Percentiles rank a stretch among this genome's conserved stretches.
Conservation (phyloP, 2,888 invertebrate genomes). For the Punctoribates punctum region DNA sequence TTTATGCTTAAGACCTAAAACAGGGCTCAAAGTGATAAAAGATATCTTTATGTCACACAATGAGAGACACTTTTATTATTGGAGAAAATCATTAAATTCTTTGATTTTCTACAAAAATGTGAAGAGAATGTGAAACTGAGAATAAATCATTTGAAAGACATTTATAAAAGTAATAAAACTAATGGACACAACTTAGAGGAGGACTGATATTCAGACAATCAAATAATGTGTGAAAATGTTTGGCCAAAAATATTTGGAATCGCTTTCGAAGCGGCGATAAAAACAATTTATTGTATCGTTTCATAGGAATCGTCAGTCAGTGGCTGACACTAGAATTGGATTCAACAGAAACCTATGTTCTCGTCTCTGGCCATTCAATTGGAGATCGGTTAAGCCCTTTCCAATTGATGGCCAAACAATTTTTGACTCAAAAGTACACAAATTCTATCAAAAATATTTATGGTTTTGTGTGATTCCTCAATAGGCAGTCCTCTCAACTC, state of each 20-base stretch:
- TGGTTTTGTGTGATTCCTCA: neutral
- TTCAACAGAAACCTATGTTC: neutral
- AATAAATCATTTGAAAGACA: neutral
- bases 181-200: neutral
- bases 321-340: neutral
- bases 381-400: neutral
- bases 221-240: conserved; percentile 13
- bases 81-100: neutral
- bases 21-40: neutral
- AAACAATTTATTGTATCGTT: conserved; percentile 23
- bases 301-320: neutral
- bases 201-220: conserved; percentile 15
- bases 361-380: conserved; percentile 5
- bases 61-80: neutral
- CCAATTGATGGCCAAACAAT: neutral
- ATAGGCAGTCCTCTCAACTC: neutral
- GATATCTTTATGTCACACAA: neutral
- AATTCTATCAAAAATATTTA: neutral
- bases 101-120: neutral
- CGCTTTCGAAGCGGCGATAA: neutral
- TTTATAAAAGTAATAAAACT: neutral
- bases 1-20: neutral
- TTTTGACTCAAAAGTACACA: neutral
- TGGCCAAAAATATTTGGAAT: conserved; percentile 2
- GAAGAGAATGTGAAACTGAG: neutral